Evolutionary conservation across 2,888 invertebrate genomes (phyloP).

Genomic region (Caenorhabditis japonica): DNA sequence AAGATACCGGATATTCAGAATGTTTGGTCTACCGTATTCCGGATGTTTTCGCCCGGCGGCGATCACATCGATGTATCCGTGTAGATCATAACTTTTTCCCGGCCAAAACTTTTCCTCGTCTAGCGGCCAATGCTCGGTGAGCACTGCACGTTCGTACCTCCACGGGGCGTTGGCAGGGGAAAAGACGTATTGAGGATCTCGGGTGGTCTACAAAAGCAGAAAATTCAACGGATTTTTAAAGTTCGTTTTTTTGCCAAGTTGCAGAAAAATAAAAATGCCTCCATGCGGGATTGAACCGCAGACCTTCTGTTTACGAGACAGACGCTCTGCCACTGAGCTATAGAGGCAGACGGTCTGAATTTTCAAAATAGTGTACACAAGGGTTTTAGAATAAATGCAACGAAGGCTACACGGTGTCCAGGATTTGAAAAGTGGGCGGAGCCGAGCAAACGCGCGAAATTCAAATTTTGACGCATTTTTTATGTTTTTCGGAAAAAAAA

Average conservation of each 20-base stretch:
- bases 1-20: conserved; percentile 69
- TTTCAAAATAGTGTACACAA: too few species aligned
- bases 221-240: too few species aligned
- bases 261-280: too few species aligned
- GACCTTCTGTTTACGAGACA: conserved; percentile 64
- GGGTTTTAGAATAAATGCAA: too few species aligned
- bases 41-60: conserved; percentile 67
- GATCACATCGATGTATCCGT: conserved; percentile 76
- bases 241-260: too few species aligned
- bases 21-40: conserved; percentile 72
- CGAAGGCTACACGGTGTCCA: too few species aligned
- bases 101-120: conserved; percentile 76
- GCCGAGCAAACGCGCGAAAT: too few species aligned
- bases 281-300: background rate
- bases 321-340: conserved; percentile 71
- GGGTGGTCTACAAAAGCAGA: conserved; percentile 70
- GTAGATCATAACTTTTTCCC: conserved; percentile 73
- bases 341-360: too few species aligned
- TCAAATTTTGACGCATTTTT: too few species aligned
- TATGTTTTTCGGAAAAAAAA: too few species aligned
- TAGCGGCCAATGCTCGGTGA: conserved; percentile 76
- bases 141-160: conserved; percentile 72
- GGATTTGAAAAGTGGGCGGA: too few species aligned
- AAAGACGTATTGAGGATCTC: conserved; percentile 76
- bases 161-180: conserved; percentile 75